Percentiles rank a stretch among this genome's conserved stretches.
phyloP scores from a whole-genome alignment of 2,113 vertebrate genomes.

The Megaceryle maxima region DNA sequence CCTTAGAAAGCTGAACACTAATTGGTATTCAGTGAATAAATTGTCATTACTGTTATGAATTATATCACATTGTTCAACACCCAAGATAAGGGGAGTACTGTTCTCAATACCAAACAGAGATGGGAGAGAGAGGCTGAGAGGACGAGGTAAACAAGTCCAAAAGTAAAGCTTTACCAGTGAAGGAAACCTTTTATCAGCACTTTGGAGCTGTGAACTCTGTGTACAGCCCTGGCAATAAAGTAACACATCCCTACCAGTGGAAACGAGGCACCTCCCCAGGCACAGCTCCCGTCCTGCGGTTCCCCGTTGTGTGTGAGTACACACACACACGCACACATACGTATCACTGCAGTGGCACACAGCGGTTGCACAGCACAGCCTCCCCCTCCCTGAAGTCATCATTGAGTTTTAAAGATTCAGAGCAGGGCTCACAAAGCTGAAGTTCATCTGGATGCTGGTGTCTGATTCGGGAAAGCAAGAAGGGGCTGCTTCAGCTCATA shows the following conservation, averaged over 20 bases:
- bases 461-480: neutral
- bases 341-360: too few species aligned
- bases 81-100: neutral
- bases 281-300: fast-evolving
- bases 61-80: neutral
- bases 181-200: neutral
- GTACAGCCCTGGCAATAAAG: neutral
- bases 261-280: neutral
- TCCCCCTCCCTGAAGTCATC: too few species aligned
- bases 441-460: neutral
- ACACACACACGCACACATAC: fast-evolving
- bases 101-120: neutral
- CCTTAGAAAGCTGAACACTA: neutral
- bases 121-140: neutral
- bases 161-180: neutral
- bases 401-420: neutral
- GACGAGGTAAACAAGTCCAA: neutral
- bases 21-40: conserved; percentile 3
- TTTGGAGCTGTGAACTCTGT: neutral
- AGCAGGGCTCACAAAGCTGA: neutral
- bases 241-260: fast-evolving
- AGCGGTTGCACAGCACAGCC: too few species aligned
- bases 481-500: neutral
- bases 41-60: conserved; percentile 2
- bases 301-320: fast-evolving